Conservation (phyloP, 2,888 invertebrate species). For the Philereme vetulata region DNA sequence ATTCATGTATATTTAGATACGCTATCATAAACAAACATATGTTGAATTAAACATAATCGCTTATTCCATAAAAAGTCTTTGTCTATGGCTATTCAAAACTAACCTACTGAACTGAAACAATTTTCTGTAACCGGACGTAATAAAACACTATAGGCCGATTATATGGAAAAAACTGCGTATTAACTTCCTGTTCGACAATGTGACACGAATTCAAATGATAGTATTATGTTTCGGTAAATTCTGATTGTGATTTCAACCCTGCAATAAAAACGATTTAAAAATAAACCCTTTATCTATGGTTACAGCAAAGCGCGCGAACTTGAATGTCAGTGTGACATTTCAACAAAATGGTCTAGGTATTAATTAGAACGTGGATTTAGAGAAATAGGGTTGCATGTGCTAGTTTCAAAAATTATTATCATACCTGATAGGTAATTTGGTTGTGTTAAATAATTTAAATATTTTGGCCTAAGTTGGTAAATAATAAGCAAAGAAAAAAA, state of each 20-base stretch:
- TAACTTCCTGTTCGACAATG: conserved; percentile 65
- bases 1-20: conserved; percentile 44
- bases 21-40: conserved; percentile 39
- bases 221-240: conserved; percentile 57
- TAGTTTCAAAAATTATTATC: background rate
- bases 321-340: conserved; percentile 69
- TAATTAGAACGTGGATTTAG: conserved; percentile 31
- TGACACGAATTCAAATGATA: conserved; percentile 71
- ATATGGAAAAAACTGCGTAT: conserved; percentile 52
- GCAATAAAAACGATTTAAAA: conserved; percentile 27
- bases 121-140: conserved; percentile 61
- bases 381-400: conserved; percentile 21
- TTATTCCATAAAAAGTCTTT: conserved; percentile 51
- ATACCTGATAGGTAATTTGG: too few relatives aligned
- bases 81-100: conserved; percentile 42
- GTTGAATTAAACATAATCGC: conserved; percentile 47
- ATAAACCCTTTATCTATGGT: conserved; percentile 69
- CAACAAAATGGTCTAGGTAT: conserved; percentile 52
- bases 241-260: conserved; percentile 44
- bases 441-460: too few relatives aligned
- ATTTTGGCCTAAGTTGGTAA: too few relatives aligned
- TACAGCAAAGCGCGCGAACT: conserved; percentile 61
- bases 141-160: conserved; percentile 64
- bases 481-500: too few relatives aligned
- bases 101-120: conserved; percentile 50